A percentile compares a stretch with the other conserved stretches of the same genome.
These are phyloP conservation scores for Myopa tessellatipennis DNA, from an alignment of 2,888 invertebrate species.

Conservation along the genomic window DNA sequence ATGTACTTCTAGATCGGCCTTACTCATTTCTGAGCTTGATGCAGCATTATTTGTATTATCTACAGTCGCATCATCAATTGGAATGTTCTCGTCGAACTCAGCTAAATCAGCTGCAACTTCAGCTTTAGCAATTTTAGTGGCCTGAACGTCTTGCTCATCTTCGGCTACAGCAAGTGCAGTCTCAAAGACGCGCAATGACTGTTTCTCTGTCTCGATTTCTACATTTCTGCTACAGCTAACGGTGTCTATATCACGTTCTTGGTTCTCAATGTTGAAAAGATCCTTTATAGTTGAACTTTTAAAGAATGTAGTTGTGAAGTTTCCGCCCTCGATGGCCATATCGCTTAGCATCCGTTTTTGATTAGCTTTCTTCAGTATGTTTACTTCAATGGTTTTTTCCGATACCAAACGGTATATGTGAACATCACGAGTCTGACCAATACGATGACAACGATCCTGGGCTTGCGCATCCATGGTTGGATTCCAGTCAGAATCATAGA, in stretches of 20 bases:
- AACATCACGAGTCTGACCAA: conserved; percentile 99
- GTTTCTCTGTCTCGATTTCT: conserved; percentile 70
- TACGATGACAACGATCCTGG: conserved; percentile 96
- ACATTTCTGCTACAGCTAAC: conserved; percentile 63
- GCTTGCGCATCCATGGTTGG: conserved; percentile 99
- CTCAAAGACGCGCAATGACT: conserved; percentile 77
- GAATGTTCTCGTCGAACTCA: conserved; percentile 95
- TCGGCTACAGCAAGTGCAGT: conserved; percentile 90
- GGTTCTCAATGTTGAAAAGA: conserved; percentile 82
- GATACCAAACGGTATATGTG: conserved; percentile 98
- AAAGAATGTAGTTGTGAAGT: conserved; percentile 97
- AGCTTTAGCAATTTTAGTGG: conserved; percentile 88
- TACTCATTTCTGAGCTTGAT: conserved; percentile 73
- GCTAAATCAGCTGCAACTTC: conserved; percentile 91
- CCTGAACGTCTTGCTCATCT: conserved; percentile 94
- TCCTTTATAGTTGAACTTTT: conserved; percentile 93
- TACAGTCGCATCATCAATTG: conserved; percentile 76
- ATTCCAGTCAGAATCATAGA: conserved; percentile 99
- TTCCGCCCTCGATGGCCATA: conserved; percentile 98
- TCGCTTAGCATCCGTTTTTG: conserved; percentile 96
- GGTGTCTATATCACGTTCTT: conserved; percentile 70
- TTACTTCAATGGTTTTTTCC: conserved; percentile 98
- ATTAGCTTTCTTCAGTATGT: conserved; percentile 98
- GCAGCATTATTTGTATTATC: conserved; percentile 64
- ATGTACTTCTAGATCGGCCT: conserved; percentile 79